Evolutionary conservation across 2,888 invertebrate species (phyloP), one percentile per base, ranked within the genome.

Genomic region (Xestia rhomboidea): DNA sequence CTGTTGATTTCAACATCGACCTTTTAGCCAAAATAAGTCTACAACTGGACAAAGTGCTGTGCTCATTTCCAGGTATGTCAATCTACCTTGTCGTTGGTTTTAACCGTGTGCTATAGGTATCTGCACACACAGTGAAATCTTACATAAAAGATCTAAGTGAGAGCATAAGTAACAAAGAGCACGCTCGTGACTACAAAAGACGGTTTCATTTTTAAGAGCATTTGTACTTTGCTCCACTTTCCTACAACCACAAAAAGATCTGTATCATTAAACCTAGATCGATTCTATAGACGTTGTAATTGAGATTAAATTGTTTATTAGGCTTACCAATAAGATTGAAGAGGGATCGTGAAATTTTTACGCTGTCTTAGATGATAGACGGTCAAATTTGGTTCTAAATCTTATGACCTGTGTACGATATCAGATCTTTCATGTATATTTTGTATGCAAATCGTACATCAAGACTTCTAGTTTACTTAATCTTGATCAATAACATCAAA

Each of bases 181-280:
- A 62, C 30, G 38, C 30, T 84, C 84, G 80, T 88, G 88, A 86
- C 82, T 76, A 67, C 34, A 80, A 66, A 71, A 69, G 78, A 77
- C 73, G 64, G 73, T 78, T 79, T 77, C 63, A 76, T 84, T 88
- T 87, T 84, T 72, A 69, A 83, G 51, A 86, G 41, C 66, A 75
- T 79, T 81, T 75, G 74, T 78, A 82, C 73, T 80, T 81, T 30
- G 87, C 74, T 76, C 87, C 76, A 88, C 88, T 88, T 87, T 88
- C 79, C 8, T 71, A 66, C 66, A 66, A 84, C 76, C 74, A 82
- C 81, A 84, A 82, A 75, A 76, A 86, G 68, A 87, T 88, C 68
- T 75, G 69, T 73, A 83, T 86, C 79, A 77, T 68, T 76, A 86
- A 79, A 77, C 27, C 63, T 60, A 88, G 64, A 77, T 81, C 38